Evolutionary conservation across 1,140 invertebrate species (phyloP).

Genomic region (Caligus rogercresseyi): DNA sequence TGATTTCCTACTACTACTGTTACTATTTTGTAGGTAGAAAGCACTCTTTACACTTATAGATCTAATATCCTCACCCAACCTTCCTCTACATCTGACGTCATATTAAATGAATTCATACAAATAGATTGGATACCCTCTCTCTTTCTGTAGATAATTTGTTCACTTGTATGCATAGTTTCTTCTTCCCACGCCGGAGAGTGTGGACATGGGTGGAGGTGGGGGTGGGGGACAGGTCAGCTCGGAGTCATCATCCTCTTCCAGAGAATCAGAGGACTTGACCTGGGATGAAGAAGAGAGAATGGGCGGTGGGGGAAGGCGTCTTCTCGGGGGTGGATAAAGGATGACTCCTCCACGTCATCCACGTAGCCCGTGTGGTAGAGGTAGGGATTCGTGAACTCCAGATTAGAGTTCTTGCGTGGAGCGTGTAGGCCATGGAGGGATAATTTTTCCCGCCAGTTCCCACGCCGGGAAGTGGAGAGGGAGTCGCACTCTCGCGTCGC

Average conservation of each 20-base stretch:
- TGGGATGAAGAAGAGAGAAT: background rate
- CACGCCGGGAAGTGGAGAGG: background rate
- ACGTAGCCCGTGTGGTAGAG: background rate
- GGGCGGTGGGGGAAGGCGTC: background rate
- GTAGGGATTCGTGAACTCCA: background rate
- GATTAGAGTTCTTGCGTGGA: background rate
- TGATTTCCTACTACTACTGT: too few species aligned
- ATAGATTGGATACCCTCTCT: too few species aligned
- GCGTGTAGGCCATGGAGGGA: background rate
- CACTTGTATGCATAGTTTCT: background rate
- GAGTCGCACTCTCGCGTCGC: background rate
- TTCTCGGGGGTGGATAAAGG: background rate
- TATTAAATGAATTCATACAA: too few species aligned
- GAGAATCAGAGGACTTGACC: background rate
- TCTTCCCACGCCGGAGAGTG: background rate
- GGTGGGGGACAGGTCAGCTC: background rate
- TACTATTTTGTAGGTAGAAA: too few species aligned
- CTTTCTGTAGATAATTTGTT: too few species aligned
- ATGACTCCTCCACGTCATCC: background rate
- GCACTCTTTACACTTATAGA: too few species aligned
- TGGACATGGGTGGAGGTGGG: background rate
- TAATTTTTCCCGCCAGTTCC: background rate
- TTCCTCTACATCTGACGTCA: too few species aligned
- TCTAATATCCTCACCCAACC: too few species aligned
- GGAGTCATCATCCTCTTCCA: background rate